Evolutionary conservation across 2,113 vertebrate species (phyloP), one percentile per base, ranked within the genome.

Genomic region (Tricholaema leucomelas): DNA sequence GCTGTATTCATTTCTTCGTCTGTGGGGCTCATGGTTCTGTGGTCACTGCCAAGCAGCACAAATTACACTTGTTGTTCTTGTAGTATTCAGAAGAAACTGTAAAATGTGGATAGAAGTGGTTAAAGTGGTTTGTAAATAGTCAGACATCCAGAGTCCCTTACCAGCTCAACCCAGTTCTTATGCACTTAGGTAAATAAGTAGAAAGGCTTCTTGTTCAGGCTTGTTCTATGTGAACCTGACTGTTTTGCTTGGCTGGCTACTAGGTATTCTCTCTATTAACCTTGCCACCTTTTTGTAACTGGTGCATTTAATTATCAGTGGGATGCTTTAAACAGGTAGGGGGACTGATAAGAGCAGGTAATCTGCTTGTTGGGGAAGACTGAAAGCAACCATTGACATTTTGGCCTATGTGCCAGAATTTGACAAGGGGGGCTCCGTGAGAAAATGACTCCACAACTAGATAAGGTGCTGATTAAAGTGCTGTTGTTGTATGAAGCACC

Each of bases 201-300:
- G 98, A 98, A 98, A 98, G 98, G 97, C 97, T 98, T 98, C 98
- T 98, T 98, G 98, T 99, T 98, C 97, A 95, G 98, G 97, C 98
- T 98, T 98, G 98, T 98, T 98, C 97, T 96, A 96, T 98, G 98
- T 99, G 98, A 98, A 98, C 97, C 85, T 97, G 97, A 96, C 95
- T 98, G 98, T 98, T 98, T 98, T 98, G 98, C 98, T 98, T 98
- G 98, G 98, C 98, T 99, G 98, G 97, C 98, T 98, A 96, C 92
- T 97, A 96, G 98, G 98, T 98, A 99, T 99, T 99, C 98, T 98
- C 97, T 98, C 98, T 98, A 98, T 99, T 99, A 99, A 99, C 98
- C 98, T 98, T 97, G 93, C 98, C 98, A 98, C 98, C 98, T 98
- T 98, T 97, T 98, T 97, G 98, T 98, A 98, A 99, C 98, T 97